Base-by-base conservation (phyloP, 2,888 invertebrate species). In the Thera obeliscata region DNA sequence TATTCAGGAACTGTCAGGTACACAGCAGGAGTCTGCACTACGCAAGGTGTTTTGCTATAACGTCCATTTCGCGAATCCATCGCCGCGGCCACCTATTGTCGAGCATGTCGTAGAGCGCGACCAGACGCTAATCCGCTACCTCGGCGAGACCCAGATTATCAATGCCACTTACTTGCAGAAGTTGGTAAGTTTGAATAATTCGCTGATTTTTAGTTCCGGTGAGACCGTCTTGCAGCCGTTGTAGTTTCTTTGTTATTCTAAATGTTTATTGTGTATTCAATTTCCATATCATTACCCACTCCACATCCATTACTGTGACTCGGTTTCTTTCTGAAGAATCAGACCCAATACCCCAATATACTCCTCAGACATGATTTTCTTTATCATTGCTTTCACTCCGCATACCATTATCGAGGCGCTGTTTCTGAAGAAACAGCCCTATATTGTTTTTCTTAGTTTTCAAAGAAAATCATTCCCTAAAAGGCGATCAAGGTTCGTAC, bases 11-110 rank as follows among this genome's bases (percentile, higher is more conserved):
- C 94, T 96, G 56, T 94, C 95, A 22, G 95, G 95, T 2, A 95
- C 95, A 8, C 91, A 95, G 70, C 95, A 95, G 70, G 95, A 96
- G 77, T 96, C 96, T 50, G 96, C 96, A 56, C 94, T 96, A 9
- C 95, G 98, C 74, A 98, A 98, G 90, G 98, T 98, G 68, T 97
- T 98, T 96, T 99, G 99, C 93, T 99, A 99, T 90, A 98, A 99
- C 2, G 96, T 98, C 68, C 98, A 98, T 91, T 97, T 98, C 90
- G 96, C 97, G 49, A 95, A 97, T 71, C 97, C 97, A 2, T 96
- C 97, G 74, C 98, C 98, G 2, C 95, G 98, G 59, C 94, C 98
- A 80, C 98, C 98, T 8, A 95, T 96, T 56, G 96, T 98, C 22
- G 98, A 98, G 78, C 98, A 97, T 87, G 94, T 97, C 78, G 96